Evolutionary conservation across 2,888 invertebrate species (phyloP), one percentile per base, ranked within the genome.

Genomic region (Hirtodrosophila histrioides): DNA sequence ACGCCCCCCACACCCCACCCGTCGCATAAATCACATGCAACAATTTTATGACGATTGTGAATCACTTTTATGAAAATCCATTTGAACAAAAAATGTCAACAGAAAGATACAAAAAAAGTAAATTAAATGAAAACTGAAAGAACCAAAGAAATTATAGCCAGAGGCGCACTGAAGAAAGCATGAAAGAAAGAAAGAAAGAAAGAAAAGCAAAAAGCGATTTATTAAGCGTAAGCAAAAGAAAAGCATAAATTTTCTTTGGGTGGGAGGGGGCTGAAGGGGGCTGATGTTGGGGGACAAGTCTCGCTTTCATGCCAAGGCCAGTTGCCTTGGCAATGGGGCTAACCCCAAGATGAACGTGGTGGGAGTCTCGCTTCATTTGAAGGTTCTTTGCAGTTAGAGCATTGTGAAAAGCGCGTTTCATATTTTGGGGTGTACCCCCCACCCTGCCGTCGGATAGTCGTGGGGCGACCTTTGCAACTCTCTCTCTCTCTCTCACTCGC

Each of bases 251-350:
- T 65, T 69, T 57, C 53, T 63, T 75, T 17, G 17, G 17, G 17
- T 17, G 17, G 17, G 17, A n/a, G 17, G 17, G 1, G 17, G 17
- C 2, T 1, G 17, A 17, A 17, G 2, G 17, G 17, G 33, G 3
- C 17, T n/a, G n/a, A 23, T 9, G 24, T 17, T 10, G 31, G 23
- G 11, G 24, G 10, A 12, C 17, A 23, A 11, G 11, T 35, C 35
- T 12, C 40, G 10, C 6, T 49, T 63, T 43, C 5, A 23, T 43
- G 35, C 35, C 60, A 60, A 41, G 60, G 69, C 35, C 39, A 63
- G 65, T 73, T 69, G 67, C 64, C 73, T 68, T 80, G 80, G 66
- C 78, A 80, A 78, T 80, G 73, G 57, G n/a, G 27, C 31, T 45
- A 29, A 63, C 33, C 41, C 50, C 48, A 17, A 63, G 54, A 75